A percentile compares a stretch with the other conserved stretches of the same genome.
Evolutionary conservation across 64 coral and sea anemone genomes (phyloP).

Genomic region (Hydrozoanthus tunicans): DNA sequence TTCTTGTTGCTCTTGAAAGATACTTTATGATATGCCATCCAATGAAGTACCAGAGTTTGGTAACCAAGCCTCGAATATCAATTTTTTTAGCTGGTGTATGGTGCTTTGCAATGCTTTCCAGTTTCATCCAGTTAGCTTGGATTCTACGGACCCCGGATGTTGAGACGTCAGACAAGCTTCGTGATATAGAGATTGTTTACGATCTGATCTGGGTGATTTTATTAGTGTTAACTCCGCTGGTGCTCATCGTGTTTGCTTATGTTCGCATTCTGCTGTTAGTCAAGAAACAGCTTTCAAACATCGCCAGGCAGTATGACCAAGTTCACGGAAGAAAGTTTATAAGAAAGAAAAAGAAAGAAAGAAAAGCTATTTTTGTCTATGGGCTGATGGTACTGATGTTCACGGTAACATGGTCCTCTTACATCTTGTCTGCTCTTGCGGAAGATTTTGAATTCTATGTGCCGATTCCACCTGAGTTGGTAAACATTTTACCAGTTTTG

Average conservation of each 20-base stretch:
- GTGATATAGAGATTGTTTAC: conserved; percentile 49
- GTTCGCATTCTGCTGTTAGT: conserved; percentile 53
- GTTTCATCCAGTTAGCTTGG: conserved; percentile 70
- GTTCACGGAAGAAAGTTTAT: background rate
- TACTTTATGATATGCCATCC: conserved; percentile 70
- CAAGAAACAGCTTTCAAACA: conserved; percentile 34
- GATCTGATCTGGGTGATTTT: conserved; percentile 48
- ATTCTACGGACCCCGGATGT: conserved; percentile 8
- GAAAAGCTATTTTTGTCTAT: conserved; percentile 62
- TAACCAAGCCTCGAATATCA: conserved; percentile 37
- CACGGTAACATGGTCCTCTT: conserved; percentile 64
- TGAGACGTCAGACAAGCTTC: background rate
- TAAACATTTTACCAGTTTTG: conserved; percentile 6
- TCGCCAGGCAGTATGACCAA: conserved; percentile 38
- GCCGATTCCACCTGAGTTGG: background rate
- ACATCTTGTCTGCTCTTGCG: conserved; percentile 38
- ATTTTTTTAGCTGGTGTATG: conserved; percentile 42
- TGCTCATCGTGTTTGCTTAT: conserved; percentile 63
- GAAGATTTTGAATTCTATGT: conserved; percentile 24
- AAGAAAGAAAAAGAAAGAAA: conserved; percentile 42
- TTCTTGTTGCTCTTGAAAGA: conserved; percentile 69
- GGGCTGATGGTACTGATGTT: conserved; percentile 55
- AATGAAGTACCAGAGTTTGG: conserved; percentile 39
- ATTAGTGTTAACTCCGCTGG: conserved; percentile 43
- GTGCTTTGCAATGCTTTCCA: conserved; percentile 29